These are phyloP conservation scores for Lagopus muta DNA, from an alignment of 2,113 vertebrate genomes.

Conservation along the genomic window DNA sequence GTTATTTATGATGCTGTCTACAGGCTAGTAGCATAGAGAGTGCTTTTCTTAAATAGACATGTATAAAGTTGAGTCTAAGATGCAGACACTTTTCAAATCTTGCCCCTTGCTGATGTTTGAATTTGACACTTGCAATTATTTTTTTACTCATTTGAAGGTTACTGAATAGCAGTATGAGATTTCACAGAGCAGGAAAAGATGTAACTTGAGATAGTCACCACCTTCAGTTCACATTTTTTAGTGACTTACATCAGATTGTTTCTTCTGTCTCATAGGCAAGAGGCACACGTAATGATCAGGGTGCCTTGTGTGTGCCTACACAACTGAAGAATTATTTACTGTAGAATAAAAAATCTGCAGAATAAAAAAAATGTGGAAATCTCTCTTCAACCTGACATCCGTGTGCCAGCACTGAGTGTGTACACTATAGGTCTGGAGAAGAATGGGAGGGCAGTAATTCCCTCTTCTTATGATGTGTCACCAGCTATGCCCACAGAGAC, in stretches of 20 bases:
- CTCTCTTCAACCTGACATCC: background rate
- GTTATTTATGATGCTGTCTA: background rate
- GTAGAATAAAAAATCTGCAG: too few relatives aligned
- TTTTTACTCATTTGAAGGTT: background rate
- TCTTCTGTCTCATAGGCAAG: background rate
- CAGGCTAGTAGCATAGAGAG: background rate
- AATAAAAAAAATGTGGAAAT: too few relatives aligned
- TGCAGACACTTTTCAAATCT: background rate
- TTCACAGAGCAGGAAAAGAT: background rate
- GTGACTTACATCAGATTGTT: background rate
- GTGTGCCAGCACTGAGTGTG: background rate
- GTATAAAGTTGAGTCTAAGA: background rate
- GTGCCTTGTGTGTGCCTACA: background rate
- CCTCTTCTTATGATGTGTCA: background rate
- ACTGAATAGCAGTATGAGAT: background rate
- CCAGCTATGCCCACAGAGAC: background rate
- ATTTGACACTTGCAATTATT: background rate
- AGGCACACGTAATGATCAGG: background rate
- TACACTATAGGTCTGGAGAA: fast-evolving
- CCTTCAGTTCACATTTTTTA: background rate
- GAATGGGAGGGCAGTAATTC: background rate
- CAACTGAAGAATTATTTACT: background rate
- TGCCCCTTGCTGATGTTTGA: background rate
- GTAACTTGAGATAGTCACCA: background rate
- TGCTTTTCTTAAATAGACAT: background rate